These are phyloP conservation scores for Hemaris fuciformis DNA, from an alignment of 2,888 invertebrate species.

Conservation along the genomic window DNA sequence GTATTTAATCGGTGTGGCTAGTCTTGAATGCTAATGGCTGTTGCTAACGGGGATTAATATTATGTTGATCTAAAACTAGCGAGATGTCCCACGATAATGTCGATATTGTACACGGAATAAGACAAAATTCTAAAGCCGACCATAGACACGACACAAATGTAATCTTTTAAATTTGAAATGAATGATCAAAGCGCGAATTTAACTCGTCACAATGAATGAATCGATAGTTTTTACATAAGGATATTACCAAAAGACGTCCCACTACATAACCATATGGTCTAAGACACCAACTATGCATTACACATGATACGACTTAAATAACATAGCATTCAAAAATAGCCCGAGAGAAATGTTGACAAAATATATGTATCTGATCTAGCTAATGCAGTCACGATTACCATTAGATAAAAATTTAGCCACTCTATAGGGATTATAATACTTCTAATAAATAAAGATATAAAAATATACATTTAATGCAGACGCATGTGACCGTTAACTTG, in stretches of 20 bases:
- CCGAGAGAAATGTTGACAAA: constrained; percentile 23
- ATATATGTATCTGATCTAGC: constrained; percentile 26
- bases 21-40: constrained; percentile 39
- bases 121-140: no score
- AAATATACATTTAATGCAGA: constrained; percentile 64
- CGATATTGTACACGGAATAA: no score
- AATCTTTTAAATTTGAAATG: no score
- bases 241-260: background rate
- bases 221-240: no score
- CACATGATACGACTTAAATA: background rate
- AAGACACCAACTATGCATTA: background rate
- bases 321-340: constrained; percentile 29
- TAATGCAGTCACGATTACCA: constrained; percentile 43
- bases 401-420: constrained; percentile 49
- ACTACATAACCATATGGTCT: background rate
- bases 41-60: background rate
- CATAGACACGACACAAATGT: no score
- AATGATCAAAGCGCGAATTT: no score
- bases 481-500: constrained; percentile 5
- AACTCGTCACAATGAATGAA: no score
- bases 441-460: constrained; percentile 74
- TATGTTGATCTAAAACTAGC: background rate
- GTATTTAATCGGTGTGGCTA: constrained; percentile 33
- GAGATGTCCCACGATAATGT: background rate
- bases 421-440: constrained; percentile 63